phyloP scores from a whole-genome alignment of 2,113 vertebrate genomes.

The Climacteris rufus region DNA sequence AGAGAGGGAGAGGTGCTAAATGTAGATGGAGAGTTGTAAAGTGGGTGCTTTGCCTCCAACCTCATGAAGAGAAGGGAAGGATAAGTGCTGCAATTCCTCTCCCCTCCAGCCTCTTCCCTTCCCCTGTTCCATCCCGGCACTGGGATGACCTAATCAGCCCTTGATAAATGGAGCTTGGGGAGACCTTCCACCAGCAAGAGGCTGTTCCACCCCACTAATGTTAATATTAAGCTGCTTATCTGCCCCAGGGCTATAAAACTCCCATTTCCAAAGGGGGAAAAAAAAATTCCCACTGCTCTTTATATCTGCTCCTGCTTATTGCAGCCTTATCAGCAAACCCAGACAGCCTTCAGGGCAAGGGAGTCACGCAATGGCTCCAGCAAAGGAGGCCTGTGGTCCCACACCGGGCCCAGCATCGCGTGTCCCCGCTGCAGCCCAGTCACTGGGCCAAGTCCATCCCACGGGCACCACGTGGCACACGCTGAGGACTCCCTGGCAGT shows the following conservation, averaged over 20 bases:
- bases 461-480: rapidly evolving
- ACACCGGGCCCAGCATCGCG: rapidly evolving
- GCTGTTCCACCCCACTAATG: neutral
- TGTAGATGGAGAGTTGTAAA: neutral
- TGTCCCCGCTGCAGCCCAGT: neutral
- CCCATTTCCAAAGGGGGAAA: neutral
- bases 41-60: rapidly evolving
- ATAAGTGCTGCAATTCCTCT: rapidly evolving
- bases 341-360: neutral
- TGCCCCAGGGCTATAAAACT: neutral
- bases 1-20: neutral
- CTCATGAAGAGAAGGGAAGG: neutral
- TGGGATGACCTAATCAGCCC: neutral
- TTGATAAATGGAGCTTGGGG: rapidly evolving
- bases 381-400: neutral
- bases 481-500: rapidly evolving
- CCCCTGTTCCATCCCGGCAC: neutral
- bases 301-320: neutral
- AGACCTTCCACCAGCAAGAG: neutral
- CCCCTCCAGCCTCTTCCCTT: neutral
- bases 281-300: neutral
- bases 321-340: neutral
- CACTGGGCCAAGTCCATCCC: neutral
- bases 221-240: constrained; percentile 37
- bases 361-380: neutral